phyloP scores from a whole-genome alignment of 2,113 vertebrate species.

The Sterrhoptilus dennistouni region DNA sequence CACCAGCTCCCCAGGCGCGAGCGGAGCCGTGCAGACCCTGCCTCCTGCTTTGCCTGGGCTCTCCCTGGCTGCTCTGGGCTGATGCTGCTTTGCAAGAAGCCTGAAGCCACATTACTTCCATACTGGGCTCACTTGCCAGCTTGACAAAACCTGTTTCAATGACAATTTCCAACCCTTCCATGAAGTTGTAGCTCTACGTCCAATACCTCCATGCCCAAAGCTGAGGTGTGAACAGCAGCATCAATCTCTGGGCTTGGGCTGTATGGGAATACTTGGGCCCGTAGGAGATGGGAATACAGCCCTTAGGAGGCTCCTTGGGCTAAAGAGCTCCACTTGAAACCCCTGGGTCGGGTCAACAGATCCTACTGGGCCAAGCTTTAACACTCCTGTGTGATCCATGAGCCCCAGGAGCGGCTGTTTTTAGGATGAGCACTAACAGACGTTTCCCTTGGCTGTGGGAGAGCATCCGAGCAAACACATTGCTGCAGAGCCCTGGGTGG shows the following conservation, averaged over 20 bases:
- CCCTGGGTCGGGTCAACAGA: accelerated
- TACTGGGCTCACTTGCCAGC: neutral
- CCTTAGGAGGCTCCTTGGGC: neutral
- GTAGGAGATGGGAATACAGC: neutral
- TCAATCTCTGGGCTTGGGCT: neutral
- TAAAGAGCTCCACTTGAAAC: neutral
- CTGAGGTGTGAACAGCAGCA: neutral
- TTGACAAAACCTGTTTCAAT: neutral
- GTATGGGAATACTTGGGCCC: neutral
- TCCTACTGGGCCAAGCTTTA: accelerated
- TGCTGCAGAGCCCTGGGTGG: neutral
- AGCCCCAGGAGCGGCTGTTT: neutral
- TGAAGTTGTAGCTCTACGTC: neutral
- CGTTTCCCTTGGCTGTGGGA: accelerated
- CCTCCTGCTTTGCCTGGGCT: neutral
- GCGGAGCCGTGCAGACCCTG: neutral
- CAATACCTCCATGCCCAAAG: neutral
- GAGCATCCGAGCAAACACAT: neutral
- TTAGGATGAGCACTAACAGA: neutral
- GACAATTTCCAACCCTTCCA: neutral
- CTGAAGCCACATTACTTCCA: neutral
- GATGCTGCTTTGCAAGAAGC: neutral
- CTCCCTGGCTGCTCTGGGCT: neutral
- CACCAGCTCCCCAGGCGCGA: neutral
- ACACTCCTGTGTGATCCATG: accelerated